A percentile compares a stretch with the other conserved stretches of the same genome.
Evolutionary conservation across 2,113 vertebrate species (phyloP).

Genomic region (Notarius quadriscutis): DNA sequence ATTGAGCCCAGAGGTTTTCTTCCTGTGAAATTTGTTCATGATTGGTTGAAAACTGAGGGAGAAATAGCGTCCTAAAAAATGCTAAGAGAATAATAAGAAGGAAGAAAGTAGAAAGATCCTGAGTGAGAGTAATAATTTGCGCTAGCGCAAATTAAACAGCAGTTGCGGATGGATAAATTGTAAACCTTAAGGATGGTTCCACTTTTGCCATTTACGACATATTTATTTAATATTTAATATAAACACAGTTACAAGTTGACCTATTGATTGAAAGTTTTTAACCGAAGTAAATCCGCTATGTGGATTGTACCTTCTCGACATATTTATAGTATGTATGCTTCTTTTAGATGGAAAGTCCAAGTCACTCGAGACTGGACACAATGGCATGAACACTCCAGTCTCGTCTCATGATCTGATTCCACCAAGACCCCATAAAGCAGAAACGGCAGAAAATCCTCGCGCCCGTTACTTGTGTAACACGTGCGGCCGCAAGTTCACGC

Average conservation of each 20-base stretch:
- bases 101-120: too few species aligned
- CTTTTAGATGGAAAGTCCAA: background rate
- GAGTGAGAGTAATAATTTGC: too few species aligned
- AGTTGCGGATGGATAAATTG: background rate
- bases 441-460: background rate
- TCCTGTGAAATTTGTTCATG: too few species aligned
- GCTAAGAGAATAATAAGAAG: too few species aligned
- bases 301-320: background rate
- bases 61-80: too few species aligned
- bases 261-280: background rate
- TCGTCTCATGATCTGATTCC: background rate
- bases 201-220: background rate
- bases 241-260: background rate
- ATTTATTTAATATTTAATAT: background rate
- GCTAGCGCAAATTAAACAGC: too few species aligned
- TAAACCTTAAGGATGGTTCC: background rate
- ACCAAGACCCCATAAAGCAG: background rate
- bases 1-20: too few species aligned
- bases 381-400: background rate
- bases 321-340: background rate
- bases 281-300: too few species aligned
- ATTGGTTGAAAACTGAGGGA: too few species aligned
- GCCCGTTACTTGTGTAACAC: slow-evolving; percentile 64
- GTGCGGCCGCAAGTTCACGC: slow-evolving; percentile 80
- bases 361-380: background rate